Percentiles rank a stretch among this genome's conserved stretches.
These are phyloP conservation scores for Stomatorhinus walkeri DNA, from an alignment of 2,797 vertebrate genomes.

Conservation along the genomic window DNA sequence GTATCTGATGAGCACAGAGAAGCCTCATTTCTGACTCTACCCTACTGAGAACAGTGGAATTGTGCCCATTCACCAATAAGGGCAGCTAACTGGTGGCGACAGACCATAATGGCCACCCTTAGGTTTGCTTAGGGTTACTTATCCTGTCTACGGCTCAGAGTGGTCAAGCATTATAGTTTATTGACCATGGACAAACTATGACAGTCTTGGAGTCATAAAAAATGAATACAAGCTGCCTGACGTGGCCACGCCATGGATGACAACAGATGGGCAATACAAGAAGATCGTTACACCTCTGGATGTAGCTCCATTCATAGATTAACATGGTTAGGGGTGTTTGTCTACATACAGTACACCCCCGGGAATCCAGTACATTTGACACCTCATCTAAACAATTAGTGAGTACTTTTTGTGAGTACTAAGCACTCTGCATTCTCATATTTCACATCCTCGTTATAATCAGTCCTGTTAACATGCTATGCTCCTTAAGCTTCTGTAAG, in stretches of 20 bases:
- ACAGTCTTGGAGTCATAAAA: background rate
- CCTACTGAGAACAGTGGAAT: background rate
- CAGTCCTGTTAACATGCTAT: background rate
- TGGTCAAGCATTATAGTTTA: background rate
- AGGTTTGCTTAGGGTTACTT: background rate
- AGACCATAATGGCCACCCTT: background rate
- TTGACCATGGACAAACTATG: background rate
- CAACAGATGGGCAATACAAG: background rate
- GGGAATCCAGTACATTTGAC: background rate
- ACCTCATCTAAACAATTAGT: background rate
- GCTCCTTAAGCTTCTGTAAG: background rate
- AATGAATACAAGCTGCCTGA: background rate
- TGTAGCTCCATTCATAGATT: background rate
- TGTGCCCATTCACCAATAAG: background rate
- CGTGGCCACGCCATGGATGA: background rate
- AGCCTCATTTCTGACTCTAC: background rate
- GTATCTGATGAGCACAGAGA: background rate
- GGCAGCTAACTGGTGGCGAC: background rate
- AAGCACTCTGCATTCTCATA: background rate
- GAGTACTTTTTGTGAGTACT: background rate
- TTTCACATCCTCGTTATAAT: background rate
- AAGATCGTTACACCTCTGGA: background rate
- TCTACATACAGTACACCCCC: background rate
- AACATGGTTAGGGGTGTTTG: background rate
- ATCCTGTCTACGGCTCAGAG: background rate